These are phyloP conservation scores for Heterocephalus glaber DNA, from an alignment of 2,113 vertebrate species.

Conservation along the genomic window DNA sequence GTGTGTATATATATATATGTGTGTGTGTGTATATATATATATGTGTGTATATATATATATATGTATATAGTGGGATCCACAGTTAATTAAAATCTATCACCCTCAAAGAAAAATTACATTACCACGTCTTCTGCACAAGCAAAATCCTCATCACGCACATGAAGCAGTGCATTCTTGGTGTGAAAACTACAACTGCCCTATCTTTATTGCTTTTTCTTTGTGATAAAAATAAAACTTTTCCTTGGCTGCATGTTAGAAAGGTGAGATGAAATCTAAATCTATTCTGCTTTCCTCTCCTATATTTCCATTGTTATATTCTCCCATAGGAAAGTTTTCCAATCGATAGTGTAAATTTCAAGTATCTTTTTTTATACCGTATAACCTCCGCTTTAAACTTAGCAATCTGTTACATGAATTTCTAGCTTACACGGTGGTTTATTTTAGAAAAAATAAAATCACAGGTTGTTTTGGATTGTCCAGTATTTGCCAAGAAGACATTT, in stretches of 20 bases:
- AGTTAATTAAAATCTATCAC: background rate
- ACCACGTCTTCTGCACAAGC: background rate
- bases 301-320: background rate
- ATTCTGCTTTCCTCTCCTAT: background rate
- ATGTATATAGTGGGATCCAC: background rate
- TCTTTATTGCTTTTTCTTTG: slow-evolving; percentile 49
- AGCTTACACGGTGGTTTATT: background rate
- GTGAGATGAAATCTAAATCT: background rate
- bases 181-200: slow-evolving; percentile 27
- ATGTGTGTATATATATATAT: too few species aligned
- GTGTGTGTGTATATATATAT: too few species aligned
- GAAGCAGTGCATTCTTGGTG: background rate
- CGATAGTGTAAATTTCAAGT: background rate
- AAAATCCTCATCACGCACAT: background rate
- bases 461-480: background rate
- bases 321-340: background rate
- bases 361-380: background rate
- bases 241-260: background rate
- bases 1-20: too few species aligned
- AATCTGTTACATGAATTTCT: background rate
- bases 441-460: background rate
- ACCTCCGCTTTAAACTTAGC: background rate
- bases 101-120: background rate
- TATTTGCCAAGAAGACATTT: background rate
- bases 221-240: background rate